Percentiles rank a stretch among this genome's conserved stretches.
phyloP scores from a whole-genome alignment of 2,113 vertebrate genomes.

The Tiliqua scincoides region DNA sequence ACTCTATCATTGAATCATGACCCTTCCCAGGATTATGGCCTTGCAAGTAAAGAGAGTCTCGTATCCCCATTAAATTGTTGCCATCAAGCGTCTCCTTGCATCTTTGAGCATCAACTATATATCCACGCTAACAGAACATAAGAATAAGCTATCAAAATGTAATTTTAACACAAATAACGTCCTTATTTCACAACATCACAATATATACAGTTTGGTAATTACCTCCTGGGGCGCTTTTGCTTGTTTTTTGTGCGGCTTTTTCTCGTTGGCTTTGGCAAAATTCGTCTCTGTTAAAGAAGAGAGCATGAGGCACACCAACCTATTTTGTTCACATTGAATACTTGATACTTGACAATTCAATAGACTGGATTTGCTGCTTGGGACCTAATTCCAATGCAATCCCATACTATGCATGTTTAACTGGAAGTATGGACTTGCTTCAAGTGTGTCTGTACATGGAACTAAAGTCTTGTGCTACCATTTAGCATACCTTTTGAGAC shows the following conservation, averaged over 20 bases:
- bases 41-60: background rate
- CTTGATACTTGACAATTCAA: background rate
- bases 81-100: background rate
- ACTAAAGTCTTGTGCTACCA: too few species aligned
- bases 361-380: background rate
- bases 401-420: background rate
- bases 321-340: background rate
- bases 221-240: conserved; percentile 97
- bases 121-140: background rate
- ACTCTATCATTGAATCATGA: background rate
- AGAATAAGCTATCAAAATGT: background rate
- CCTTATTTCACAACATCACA: too few species aligned
- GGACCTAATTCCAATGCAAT: background rate
- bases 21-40: background rate
- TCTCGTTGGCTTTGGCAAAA: conserved; percentile 96
- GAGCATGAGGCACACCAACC: background rate
- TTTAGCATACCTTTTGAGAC: background rate
- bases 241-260: conserved; percentile 98
- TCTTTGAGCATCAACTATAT: background rate
- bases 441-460: background rate
- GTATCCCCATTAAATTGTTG: background rate
- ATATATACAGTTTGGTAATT: conserved; percentile 16
- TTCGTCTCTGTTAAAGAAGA: conserved; percentile 85
- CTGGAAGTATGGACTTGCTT: background rate
- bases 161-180: background rate